phyloP scores from a whole-genome alignment of 2,888 invertebrate genomes.

The Quadriops clusia region DNA sequence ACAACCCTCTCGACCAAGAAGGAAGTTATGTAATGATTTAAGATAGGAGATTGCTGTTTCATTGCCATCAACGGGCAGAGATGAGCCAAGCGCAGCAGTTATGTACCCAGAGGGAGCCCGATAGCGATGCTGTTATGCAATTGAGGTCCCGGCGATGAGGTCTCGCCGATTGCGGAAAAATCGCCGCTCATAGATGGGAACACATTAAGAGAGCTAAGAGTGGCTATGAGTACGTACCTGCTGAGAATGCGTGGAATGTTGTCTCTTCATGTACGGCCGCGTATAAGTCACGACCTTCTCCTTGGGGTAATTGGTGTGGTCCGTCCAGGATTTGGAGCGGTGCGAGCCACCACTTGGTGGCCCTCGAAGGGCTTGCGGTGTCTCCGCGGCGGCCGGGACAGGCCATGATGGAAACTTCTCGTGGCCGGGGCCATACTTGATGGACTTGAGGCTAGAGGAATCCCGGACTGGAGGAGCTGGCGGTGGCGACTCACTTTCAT shows the following conservation, averaged over 20 bases:
- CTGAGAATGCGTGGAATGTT: conserved; percentile 44
- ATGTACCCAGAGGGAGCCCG: too few relatives aligned
- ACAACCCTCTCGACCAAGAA: too few relatives aligned
- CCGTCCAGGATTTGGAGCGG: conserved; percentile 59
- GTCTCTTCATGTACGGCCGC: conserved; percentile 51
- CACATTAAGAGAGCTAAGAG: background rate
- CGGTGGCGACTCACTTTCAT: conserved; percentile 43
- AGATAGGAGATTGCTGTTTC: too few relatives aligned
- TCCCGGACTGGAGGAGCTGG: conserved; percentile 53
- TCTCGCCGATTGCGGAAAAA: too few relatives aligned
- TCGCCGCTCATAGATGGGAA: too few relatives aligned
- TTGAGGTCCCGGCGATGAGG: too few relatives aligned
- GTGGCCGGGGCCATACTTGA: conserved; percentile 57
- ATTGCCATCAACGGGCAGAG: too few relatives aligned
- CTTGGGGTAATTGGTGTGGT: conserved; percentile 57
- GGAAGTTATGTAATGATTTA: too few relatives aligned
- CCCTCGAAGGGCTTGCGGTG: conserved; percentile 35
- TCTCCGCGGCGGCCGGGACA: conserved; percentile 47
- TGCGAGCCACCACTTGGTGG: conserved; percentile 44
- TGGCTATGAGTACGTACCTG: conserved; percentile 35
- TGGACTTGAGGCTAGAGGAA: conserved; percentile 52
- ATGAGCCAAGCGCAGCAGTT: too few relatives aligned
- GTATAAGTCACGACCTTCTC: conserved; percentile 51
- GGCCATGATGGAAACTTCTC: conserved; percentile 69
- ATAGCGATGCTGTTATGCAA: too few relatives aligned